Evolutionary conservation across 2,888 invertebrate species (phyloP), one percentile per base, ranked within the genome.

Genomic region (Ophioninae sp.): DNA sequence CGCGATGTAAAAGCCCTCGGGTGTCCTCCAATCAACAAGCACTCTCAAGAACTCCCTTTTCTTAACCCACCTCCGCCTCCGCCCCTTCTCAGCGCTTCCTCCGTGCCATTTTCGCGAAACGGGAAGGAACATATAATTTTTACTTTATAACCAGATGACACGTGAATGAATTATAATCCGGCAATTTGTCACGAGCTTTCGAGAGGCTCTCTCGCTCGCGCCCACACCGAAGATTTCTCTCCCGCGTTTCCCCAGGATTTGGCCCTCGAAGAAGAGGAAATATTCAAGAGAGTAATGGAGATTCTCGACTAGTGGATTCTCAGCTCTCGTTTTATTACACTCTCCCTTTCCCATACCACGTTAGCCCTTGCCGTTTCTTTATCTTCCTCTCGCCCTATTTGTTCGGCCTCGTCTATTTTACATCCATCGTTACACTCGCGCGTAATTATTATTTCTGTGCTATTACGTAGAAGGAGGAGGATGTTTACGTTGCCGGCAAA

Each of bases 111-210:
- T 20, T 56, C n/a, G 20, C 44, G 7, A 23, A 56, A 39, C 10
- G 44, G 8, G 58, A 59, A 73, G 30, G 58, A 73, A 59, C 51
- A 67, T 30, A 73, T 68, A 74, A 80, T 74, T 74, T 74, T 80
- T 74, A 72, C 44, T 69, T n/a, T 73, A 73, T 68, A 69, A 41
- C 64, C 56, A 75, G 69, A 56, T 64, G 81, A 75, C 69, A 75
- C 80, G 69, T 61, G 22, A 69, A 75, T 64, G 75, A 81, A 81
- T 75, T 39, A 81, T 37, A 75, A 69, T 39, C 68, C 41, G 61
- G 75, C 65, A 67, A 81, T 81, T 81, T 81, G 68, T 81, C 81
- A 81, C 41, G 71, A 75, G 75, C 69, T 44, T 39, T 58, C 69
- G 69, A 71, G 63, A 56, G 51, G 51, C 17, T 75, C 64, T 64